Percentiles rank a stretch among this genome's conserved stretches.
Conservation (phyloP, 2,797 vertebrate species). For the Spizella passerina region DNA sequence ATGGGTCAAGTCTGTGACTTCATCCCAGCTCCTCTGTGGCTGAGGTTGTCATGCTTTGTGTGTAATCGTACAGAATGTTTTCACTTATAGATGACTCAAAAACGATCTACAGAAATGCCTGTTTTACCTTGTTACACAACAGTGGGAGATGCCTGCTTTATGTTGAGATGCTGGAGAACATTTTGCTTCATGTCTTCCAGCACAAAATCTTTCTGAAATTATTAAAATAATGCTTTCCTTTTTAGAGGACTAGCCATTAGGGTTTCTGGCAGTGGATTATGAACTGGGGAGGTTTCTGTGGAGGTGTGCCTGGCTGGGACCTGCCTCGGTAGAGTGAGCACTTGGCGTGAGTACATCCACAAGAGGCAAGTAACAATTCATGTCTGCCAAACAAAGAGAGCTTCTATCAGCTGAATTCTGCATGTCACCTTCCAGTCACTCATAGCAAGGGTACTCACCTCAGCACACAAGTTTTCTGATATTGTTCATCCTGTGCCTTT, state of each 20-base stretch:
- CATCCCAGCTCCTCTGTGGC: background rate
- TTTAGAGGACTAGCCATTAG: background rate
- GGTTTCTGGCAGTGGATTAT: background rate
- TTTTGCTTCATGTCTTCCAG: background rate
- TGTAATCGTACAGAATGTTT: background rate
- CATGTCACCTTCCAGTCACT: rapidly evolving
- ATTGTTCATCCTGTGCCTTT: background rate
- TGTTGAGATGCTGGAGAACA: background rate
- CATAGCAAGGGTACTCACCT: background rate
- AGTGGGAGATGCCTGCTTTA: background rate
- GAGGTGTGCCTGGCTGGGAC: background rate
- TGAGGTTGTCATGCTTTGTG: background rate
- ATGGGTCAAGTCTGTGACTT: background rate
- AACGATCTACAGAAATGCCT: rapidly evolving
- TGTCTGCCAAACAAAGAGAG: background rate
- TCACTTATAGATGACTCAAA: background rate
- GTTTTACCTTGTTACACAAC: background rate
- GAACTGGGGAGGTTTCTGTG: background rate
- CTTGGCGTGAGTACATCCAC: background rate
- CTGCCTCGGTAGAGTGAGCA: background rate
- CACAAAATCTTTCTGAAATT: background rate
- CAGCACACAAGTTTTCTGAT: background rate
- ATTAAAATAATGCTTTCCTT: background rate
- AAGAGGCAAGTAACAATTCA: background rate
- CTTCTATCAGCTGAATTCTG: background rate